Conservation (phyloP, 2,113 vertebrate genomes). For the Rynchops niger region DNA sequence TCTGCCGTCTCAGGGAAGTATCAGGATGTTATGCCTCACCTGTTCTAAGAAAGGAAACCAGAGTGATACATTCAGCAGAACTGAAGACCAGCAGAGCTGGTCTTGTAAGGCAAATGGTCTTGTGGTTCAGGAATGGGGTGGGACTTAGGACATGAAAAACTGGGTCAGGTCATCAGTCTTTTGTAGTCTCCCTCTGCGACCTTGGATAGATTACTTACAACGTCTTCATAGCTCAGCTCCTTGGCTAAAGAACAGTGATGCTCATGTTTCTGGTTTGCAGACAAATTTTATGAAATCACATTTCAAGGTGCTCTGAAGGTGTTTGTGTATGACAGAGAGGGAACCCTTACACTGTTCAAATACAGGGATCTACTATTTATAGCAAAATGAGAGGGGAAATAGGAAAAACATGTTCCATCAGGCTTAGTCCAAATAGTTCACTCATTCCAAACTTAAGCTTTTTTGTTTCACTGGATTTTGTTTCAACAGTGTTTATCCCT, state of each 20-base stretch:
- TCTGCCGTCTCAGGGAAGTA: not conserved
- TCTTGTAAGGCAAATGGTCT: not conserved
- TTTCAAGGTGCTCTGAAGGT: not conserved
- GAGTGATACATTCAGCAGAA: not conserved
- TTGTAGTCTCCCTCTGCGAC: not conserved
- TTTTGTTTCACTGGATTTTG: not conserved
- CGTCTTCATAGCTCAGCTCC: not conserved
- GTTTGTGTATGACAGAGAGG: not conserved
- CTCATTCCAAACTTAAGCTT: not conserved
- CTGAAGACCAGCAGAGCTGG: not conserved
- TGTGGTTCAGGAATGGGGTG: not conserved
- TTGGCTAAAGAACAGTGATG: not conserved
- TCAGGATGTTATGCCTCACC: not conserved
- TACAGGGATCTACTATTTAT: not conserved
- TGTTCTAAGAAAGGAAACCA: not conserved
- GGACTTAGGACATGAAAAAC: not conserved
- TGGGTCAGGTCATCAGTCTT: not conserved
- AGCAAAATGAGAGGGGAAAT: not conserved
- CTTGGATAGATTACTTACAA: not conserved
- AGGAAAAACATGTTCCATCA: not conserved
- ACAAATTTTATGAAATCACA: not conserved
- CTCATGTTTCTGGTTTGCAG: not conserved
- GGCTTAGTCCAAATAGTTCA: not conserved
- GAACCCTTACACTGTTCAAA: not conserved
- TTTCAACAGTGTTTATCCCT: not conserved